These are phyloP conservation scores for Loripinus fragilis DNA, from an alignment of 2,888 invertebrate species.

Conservation along the genomic window DNA sequence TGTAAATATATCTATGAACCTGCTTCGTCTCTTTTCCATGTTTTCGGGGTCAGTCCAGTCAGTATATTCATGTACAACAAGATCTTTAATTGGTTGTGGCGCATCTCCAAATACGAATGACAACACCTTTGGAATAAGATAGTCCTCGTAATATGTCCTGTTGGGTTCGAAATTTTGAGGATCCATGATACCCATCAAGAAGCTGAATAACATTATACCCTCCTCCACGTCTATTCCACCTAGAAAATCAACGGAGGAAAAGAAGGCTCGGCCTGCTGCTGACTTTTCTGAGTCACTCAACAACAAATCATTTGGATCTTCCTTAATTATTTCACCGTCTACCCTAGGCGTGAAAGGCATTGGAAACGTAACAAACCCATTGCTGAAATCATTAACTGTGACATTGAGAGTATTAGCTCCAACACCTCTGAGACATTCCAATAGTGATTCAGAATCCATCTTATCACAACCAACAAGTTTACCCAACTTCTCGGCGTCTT, in stretches of 20 bases:
- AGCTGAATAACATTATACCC: background rate
- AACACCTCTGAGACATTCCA: background rate
- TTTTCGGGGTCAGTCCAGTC: background rate
- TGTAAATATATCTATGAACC: background rate
- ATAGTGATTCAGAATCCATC: background rate
- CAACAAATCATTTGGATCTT: background rate
- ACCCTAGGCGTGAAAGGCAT: background rate
- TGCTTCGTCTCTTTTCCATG: background rate
- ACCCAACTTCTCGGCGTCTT: background rate
- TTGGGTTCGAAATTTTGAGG: slow-evolving; percentile 4
- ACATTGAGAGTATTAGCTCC: background rate
- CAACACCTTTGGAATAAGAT: background rate
- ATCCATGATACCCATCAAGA: background rate
- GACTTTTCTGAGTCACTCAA: background rate
- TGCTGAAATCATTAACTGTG: background rate
- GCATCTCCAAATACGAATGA: background rate
- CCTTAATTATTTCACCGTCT: background rate
- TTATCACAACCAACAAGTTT: background rate
- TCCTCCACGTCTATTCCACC: background rate
- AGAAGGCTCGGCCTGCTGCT: background rate
- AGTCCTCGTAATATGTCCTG: background rate
- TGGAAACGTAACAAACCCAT: background rate
- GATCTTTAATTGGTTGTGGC: background rate
- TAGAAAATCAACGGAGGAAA: background rate
- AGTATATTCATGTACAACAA: background rate